Base-by-base conservation (phyloP, 2,888 invertebrate genomes). In the Diloba caeruleocephala region DNA sequence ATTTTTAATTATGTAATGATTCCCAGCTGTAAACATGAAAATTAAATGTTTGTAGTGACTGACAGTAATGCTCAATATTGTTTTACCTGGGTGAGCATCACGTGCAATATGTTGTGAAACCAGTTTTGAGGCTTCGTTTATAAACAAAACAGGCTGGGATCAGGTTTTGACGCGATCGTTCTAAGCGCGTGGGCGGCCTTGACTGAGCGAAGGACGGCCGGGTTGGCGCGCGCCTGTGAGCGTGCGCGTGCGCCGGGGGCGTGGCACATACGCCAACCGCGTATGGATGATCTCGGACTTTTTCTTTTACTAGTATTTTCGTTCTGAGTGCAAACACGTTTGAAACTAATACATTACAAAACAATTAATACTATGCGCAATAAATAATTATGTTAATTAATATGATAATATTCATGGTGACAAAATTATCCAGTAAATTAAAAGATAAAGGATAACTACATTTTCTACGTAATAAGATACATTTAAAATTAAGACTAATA, bases 181-280 rank as follows among this genome's bases (percentile, higher is more conserved):
- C 74, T 73, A 75, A 76, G 69, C 75, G 84, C 81, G 89, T 88
- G 82, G 88, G 85, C 85, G 90, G 87, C 91, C 92, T 91, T 90
- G 90, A 88, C 84, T 81, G 78, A 53, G 72, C 76, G 88, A 90
- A 90, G 91, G 90, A 90, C 85, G 81, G 41, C 65, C 32, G 63
- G 81, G 41, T 64, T 31, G 63, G 45, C 55, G 56, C 75, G 79
- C 74, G 68, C 66, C 59, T 74, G 62, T 73, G 85, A 84, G 73
- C 74, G 83, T 76, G 81, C 76, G 81, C 76, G 80, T 71, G 79
- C 78, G 80, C 72, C 73, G 78, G 71, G 76, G 73, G 81, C 83
- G 87, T 83, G 86, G 82, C 81, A 58, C 71, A 61, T 81, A 76
- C 84, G 84, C 83, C 70, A 69, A 79, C 61, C 49, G 53, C 58